These are phyloP conservation scores for Agriopis aurantiaria DNA, from an alignment of 2,888 invertebrate genomes.

Conservation along the genomic window DNA sequence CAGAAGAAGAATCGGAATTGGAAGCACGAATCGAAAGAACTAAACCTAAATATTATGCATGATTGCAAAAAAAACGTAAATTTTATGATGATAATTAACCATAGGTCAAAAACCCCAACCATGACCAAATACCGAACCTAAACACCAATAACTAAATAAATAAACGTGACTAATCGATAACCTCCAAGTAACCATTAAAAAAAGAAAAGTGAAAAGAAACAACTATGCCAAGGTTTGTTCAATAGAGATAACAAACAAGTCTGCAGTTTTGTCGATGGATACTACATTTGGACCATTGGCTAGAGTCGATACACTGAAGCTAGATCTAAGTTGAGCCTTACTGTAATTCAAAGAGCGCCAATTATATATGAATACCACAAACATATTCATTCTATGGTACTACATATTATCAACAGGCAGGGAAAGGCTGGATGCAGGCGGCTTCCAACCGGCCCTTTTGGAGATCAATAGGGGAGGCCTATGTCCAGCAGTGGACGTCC, in stretches of 20 bases:
- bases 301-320: conserved; percentile 4
- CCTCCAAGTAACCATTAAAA: conserved; percentile 31
- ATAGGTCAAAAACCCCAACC: conserved; percentile 8
- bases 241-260: conserved; percentile 47
- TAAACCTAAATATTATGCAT: not conserved
- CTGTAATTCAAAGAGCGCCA: not conserved
- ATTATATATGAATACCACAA: not conserved
- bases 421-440: no score
- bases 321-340: conserved; percentile 7
- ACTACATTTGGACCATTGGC: conserved; percentile 23
- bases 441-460: no score
- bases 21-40: not conserved
- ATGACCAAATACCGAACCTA: conserved; percentile 21
- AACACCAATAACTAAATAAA: conserved; percentile 25
- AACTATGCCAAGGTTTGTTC: conserved; percentile 55
- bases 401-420: no score
- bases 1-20: not conserved
- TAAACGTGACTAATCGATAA: conserved; percentile 35
- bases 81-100: not conserved
- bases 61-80: not conserved
- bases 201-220: conserved; percentile 35
- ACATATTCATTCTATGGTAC: no score
- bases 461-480: no score
- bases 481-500: no score
- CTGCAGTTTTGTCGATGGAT: conserved; percentile 21